Evolutionary conservation across 1,140 invertebrate genomes (phyloP), one percentile per base, ranked within the genome.

Genomic region (Antheraea pernyi): DNA sequence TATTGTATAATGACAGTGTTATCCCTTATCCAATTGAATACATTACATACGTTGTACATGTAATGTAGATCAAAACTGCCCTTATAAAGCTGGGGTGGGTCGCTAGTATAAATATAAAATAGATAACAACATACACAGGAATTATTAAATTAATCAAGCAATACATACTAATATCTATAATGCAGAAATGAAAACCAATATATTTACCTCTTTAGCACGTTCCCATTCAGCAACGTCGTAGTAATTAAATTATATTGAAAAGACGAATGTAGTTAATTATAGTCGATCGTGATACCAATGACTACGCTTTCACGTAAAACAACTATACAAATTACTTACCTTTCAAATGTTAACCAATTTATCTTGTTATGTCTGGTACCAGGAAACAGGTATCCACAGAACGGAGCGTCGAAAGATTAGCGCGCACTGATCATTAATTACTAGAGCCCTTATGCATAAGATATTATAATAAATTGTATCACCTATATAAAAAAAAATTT

Each of bases 301-400:
- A 75, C 76, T 80, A 77, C 77, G 72, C 83, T 87, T 87, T 85
- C 85, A 75, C 73, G 69, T 36, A 37, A 65, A 73, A 73, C 76
- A 71, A 76, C 69, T 76, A 72, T 77, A 84, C 82, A 84, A 86
- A 84, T 84, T 80, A 78, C 76, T 83, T 81, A 78, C 81, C 78
- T 83, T 83, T 82, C 78, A 75, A 82, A 81, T 77, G 71, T 69
- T 72, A 77, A 65, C 69, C 80, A 65, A 84, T 86, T 84, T 84
- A 80, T 84, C 82, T 80, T 78, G 79, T 79, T 81, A 75, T 77
- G 82, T 81, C 74, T 75, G 59, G 58, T 65, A 68, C 62, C 62
- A 61, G 68, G 77, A 77, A 75, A 81, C 76, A 79, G 75, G 75
- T 81, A 75, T 78, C 71, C 58, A 68, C 65, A 66, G 70, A 75